phyloP scores from a whole-genome alignment of 1,140 invertebrate species.

The Drosophila sucinea region DNA sequence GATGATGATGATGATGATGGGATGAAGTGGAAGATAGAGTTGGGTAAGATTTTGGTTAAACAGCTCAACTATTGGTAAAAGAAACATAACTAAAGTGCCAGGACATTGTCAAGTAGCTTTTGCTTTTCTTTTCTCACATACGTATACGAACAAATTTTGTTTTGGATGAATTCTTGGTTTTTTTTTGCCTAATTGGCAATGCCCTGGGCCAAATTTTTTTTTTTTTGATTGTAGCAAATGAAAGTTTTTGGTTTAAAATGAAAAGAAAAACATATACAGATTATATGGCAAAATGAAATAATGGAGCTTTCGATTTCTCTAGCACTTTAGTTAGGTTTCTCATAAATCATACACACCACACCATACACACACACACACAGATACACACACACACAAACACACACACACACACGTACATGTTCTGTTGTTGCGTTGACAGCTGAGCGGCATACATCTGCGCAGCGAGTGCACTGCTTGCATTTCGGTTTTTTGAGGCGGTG shows the following conservation, averaged over 20 bases:
- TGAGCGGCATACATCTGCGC: conserved; percentile 96
- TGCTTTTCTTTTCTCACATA: conserved; percentile 67
- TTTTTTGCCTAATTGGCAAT: conserved; percentile 74
- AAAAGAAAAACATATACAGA: conserved; percentile 54
- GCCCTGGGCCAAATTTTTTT: conserved; percentile 81
- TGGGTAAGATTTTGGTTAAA: background rate
- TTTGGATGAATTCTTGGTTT: conserved; percentile 20
- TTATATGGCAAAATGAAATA: conserved; percentile 62
- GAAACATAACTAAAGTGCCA: conserved; percentile 84
- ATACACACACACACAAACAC: conserved; percentile 33
- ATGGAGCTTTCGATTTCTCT: conserved; percentile 51
- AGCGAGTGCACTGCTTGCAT: conserved; percentile 94
- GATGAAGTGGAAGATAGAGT: background rate
- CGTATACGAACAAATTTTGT: background rate
- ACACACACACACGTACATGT: conserved; percentile 89
- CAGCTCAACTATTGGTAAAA: conserved; percentile 49
- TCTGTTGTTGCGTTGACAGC: conserved; percentile 93
- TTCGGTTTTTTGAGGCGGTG: conserved; percentile 29
- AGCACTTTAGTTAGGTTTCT: conserved; percentile 77
- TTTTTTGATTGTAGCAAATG: conserved; percentile 33
- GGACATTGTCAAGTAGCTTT: conserved; percentile 87
- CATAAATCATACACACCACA: conserved; percentile 32
- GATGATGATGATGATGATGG: conserved; percentile 1
- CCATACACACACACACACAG: conserved; percentile 28
- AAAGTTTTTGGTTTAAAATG: conserved; percentile 39